Percentiles rank a stretch among this genome's conserved stretches.
Evolutionary conservation across 2,113 vertebrate species (phyloP).

Genomic region (Rana temporaria): DNA sequence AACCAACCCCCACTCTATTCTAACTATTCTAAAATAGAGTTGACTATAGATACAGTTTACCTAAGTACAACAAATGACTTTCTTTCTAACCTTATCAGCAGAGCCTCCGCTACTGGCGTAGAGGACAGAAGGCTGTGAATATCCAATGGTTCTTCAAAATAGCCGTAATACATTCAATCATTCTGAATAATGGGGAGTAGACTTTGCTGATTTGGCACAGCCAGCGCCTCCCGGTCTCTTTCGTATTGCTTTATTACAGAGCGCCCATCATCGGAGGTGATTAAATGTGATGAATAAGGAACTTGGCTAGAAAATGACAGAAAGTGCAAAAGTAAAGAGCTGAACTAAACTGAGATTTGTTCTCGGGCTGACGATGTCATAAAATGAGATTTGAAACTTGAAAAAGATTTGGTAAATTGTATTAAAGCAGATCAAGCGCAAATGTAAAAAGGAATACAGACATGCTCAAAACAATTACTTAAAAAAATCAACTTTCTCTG

Average conservation of each 20-base stretch:
- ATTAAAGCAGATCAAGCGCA: neutral
- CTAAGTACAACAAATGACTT: no score
- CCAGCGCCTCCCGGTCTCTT: neutral
- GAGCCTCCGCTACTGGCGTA: neutral
- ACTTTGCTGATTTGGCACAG: neutral
- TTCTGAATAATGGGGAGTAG: neutral
- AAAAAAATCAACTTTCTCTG: no score
- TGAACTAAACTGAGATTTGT: neutral
- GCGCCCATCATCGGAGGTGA: neutral
- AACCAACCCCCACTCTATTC: no score
- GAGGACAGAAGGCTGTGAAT: neutral
- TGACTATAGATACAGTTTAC: no score
- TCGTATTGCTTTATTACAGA: conserved; percentile 2
- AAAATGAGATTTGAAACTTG: neutral
- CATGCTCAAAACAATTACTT: neutral
- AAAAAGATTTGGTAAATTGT: neutral
- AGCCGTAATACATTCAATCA: neutral
- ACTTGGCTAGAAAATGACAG: neutral
- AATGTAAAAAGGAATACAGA: neutral
- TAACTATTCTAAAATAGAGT: no score
- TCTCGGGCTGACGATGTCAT: neutral
- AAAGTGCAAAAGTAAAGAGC: neutral
- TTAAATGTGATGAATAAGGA: conserved; percentile 10
- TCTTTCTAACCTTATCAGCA: neutral
- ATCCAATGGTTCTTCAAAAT: neutral